Conservation (phyloP, 2,113 vertebrate genomes). For the Excalfactoria chinensis region DNA sequence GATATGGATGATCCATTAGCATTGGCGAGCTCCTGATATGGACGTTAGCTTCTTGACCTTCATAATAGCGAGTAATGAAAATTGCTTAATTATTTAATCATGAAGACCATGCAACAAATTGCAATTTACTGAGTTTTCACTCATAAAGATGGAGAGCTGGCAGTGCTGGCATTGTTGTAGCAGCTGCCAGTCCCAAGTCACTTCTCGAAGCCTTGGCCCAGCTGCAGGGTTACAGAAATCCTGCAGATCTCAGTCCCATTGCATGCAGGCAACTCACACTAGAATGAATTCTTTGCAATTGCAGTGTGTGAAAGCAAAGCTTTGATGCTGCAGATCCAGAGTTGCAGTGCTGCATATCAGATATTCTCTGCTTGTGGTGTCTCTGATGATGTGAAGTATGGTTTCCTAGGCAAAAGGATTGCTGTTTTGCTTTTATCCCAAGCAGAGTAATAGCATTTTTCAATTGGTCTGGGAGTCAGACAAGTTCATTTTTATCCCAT, state of each 20-base stretch:
- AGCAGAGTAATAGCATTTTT: not conserved
- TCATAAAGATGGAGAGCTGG: not conserved
- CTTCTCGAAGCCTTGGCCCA: not conserved
- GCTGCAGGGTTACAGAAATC: not conserved
- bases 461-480: not conserved
- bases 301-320: not conserved
- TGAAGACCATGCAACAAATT: not conserved
- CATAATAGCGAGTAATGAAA: slow-evolving; percentile 6
- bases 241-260: not conserved
- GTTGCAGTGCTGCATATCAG: not conserved
- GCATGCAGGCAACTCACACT: not conserved
- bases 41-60: slow-evolving; percentile 45
- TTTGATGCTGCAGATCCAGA: not conserved
- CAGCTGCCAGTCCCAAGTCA: not conserved
- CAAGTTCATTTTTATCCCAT: not conserved
- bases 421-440: not conserved
- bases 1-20: slow-evolving; percentile 6
- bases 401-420: not conserved
- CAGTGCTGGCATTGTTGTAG: not conserved
- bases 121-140: not conserved
- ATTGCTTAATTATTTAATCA: slow-evolving; percentile 25
- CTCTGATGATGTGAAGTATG: accelerated
- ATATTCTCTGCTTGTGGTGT: not conserved
- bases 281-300: not conserved
- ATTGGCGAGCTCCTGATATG: not conserved